These are phyloP conservation scores for Aleiodes testaceus DNA, from an alignment of 2,888 invertebrate genomes.

Conservation along the genomic window DNA sequence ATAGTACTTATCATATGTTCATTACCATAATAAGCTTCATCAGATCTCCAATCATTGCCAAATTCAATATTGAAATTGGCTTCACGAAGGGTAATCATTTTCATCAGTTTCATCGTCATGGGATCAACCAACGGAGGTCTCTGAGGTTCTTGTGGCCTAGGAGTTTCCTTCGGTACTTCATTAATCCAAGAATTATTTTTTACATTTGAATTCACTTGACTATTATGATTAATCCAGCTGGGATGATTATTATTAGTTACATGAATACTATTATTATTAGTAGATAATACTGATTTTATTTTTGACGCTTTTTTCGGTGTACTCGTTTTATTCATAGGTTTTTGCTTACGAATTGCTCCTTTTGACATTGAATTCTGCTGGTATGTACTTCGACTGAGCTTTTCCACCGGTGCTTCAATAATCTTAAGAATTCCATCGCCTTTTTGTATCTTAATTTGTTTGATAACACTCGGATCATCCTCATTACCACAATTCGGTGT, in stretches of 20 bases:
- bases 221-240: not conserved
- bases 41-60: constrained; percentile 51
- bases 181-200: not conserved
- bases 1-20: constrained; percentile 38
- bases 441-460: constrained; percentile 55
- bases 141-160: not conserved
- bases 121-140: not conserved
- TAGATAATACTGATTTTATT: not conserved
- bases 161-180: not conserved
- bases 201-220: not conserved
- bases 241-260: not conserved
- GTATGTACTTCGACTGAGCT: constrained; percentile 24
- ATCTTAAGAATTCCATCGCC: constrained; percentile 51
- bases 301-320: not conserved
- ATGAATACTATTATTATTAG: not conserved
- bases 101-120: constrained; percentile 2
- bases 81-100: constrained; percentile 45
- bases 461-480: constrained; percentile 47
- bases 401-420: constrained; percentile 45
- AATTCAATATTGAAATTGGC: constrained; percentile 49
- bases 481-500: constrained; percentile 57
- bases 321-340: not conserved
- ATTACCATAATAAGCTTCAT: constrained; percentile 50
- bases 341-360: constrained; percentile 59
- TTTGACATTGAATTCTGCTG: constrained; percentile 41